Conservation (phyloP, 2,888 invertebrate species). For the Trachelus tabidus region DNA sequence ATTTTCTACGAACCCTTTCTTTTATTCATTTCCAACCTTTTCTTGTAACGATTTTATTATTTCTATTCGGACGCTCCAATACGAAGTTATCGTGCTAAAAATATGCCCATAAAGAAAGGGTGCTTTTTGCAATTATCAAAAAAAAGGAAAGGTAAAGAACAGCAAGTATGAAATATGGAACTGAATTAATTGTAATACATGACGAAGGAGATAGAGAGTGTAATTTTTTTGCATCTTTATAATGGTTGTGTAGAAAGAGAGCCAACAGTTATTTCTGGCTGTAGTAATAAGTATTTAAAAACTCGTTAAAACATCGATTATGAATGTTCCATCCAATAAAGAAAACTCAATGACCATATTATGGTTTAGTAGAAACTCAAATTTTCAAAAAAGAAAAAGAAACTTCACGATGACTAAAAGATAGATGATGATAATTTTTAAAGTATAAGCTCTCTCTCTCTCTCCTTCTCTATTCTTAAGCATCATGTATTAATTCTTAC, state of each 20-base stretch:
- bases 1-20: not conserved
- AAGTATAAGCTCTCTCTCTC: not conserved
- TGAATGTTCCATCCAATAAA: not conserved
- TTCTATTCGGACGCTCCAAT: not conserved
- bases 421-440: not conserved
- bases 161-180: not conserved
- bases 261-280: not conserved
- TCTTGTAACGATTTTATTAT: not conserved
- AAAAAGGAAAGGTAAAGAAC: not conserved
- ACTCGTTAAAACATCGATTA: no score
- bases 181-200: not conserved
- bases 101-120: not conserved
- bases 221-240: not conserved
- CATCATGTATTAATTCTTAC: not conserved
- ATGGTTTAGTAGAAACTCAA: not conserved
- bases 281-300: not conserved
- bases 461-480: not conserved
- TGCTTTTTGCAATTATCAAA: not conserved
- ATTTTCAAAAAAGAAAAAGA: not conserved
- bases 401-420: not conserved
- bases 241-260: not conserved
- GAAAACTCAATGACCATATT: not conserved
- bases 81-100: not conserved
- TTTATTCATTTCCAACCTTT: not conserved
- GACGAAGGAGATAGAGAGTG: not conserved